phyloP scores from a whole-genome alignment of 2,797 vertebrate species.

The Taenioides sp. region DNA sequence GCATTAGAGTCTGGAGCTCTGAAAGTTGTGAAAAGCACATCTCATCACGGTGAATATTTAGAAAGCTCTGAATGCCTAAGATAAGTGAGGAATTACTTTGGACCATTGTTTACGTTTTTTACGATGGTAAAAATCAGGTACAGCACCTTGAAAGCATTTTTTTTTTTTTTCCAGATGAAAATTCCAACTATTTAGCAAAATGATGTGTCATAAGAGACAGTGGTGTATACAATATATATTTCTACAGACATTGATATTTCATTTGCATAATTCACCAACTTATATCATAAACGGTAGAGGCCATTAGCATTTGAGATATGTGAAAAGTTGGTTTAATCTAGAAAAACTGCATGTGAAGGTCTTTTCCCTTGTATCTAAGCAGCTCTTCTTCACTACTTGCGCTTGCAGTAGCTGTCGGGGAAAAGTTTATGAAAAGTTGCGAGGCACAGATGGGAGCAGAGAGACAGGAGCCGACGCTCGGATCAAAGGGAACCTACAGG shows the following conservation, averaged over 20 bases:
- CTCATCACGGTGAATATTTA: too few species aligned
- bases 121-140: too few species aligned
- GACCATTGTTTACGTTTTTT: too few species aligned
- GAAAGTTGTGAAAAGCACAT: too few species aligned
- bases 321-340: not conserved
- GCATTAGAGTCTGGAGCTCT: too few species aligned
- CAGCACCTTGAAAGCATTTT: too few species aligned
- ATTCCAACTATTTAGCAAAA: too few species aligned
- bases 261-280: not conserved
- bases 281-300: constrained; percentile 5
- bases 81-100: too few species aligned
- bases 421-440: constrained; percentile 4
- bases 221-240: too few species aligned
- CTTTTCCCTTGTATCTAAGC: not conserved
- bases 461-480: not conserved
- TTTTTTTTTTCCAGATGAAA: not conserved
- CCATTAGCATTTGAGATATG: not conserved
- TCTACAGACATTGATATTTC: not conserved
- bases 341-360: not conserved
- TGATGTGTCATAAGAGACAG: too few species aligned
- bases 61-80: too few species aligned
- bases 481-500: not conserved
- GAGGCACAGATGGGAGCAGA: not conserved
- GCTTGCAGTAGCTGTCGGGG: too few species aligned
- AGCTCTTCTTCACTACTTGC: not conserved